Evolutionary conservation across 2,113 vertebrate genomes (phyloP), one percentile per base, ranked within the genome.

Genomic region (Promerops cafer): DNA sequence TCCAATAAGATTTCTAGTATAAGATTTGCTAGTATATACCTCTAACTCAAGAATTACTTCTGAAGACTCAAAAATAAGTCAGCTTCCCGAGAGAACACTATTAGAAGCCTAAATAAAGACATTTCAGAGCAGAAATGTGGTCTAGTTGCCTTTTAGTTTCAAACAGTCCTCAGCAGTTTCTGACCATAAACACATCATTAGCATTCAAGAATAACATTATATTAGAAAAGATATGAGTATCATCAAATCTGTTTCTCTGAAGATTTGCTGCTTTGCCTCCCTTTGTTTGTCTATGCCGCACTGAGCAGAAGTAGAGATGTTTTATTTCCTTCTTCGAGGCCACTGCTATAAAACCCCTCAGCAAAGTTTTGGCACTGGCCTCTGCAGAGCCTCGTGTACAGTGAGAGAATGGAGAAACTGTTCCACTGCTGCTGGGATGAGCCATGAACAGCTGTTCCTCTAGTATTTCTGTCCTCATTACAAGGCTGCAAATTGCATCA

Each of bases 381-480:
- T 81, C 83, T 30, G 35, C 71, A 81, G 59, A 92, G 76, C 83
- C 63, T 60, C 12, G 30, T 3, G 49, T 56, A 68, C 44, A 63
- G 31, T 1, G 17, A 60, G 60, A 68, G 72, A 90, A 71, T 0
- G 0, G 82, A 77, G 60, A 37, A 89, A 42, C 44, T 26, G 75
- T 39, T 72, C 71, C 26, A 56, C 54, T 65, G 72, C 80, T 64
- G 37, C 78, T 33, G 45, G 72, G 72, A 76, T 96, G 72, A 83
- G 75, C 60, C 57, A 66, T 0, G 30, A 84, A 77, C 85, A 94
- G 90, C 88, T 96, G 90, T 31, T 89, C 68, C 61, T 59, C 44
- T 64, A 49, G 53, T 87, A 92, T 83, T 87, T 93, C 47, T 89
- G 63, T 83, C 77, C 89, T 89, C 89, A 69, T 83, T 93, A 94